Evolutionary conservation across 2,113 vertebrate species (phyloP), one percentile per base, ranked within the genome.

Genomic region (Macrotis lagotis): DNA sequence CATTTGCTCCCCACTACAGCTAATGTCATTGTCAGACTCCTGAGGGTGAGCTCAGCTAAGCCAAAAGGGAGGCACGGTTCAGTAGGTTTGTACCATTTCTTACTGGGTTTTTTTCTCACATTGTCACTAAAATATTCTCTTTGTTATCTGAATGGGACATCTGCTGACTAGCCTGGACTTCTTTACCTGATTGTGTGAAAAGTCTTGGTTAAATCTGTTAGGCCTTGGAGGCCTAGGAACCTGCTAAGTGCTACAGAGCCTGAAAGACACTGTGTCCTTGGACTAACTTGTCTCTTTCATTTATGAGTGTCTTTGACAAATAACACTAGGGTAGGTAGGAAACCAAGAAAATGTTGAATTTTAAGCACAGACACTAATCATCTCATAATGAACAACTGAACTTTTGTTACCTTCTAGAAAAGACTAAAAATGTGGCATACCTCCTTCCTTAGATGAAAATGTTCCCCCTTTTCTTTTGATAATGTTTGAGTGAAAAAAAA

Each of bases 181-280:
- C 98, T 99, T 99, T 99, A 99, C 99, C 99, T 99, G 98, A 99
- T 99, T 99, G 99, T 99, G 99, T 99, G 99, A 99, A 99, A 99
- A 99, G 98, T 99, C 99, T 99, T 99, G 96, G 98, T 99, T 98
- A 98, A 99, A 99, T 98, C 99, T 98, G 98, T 98, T 97, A 99
- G 99, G 98, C 98, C 98, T 99, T 98, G 97, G 98, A 99, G 99
- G 98, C 98, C 98, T 97, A 97, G 98, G 98, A 98, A 98, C 97
- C 98, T 97, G 98, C 99, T 99, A 99, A 99, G 99, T 99, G 99
- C 99, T 99, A 97, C 97, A 98, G 97, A 98, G 98, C 98, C 99
- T 99, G 98, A 99, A 99, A 99, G 99, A 98, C 99, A 98, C 97
- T 95, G 97, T 99, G 99, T 99, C 99, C 99, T 99, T 99, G 99